These are phyloP conservation scores for Drosophila melanocephala DNA, from an alignment of 2,888 invertebrate species.

Conservation along the genomic window DNA sequence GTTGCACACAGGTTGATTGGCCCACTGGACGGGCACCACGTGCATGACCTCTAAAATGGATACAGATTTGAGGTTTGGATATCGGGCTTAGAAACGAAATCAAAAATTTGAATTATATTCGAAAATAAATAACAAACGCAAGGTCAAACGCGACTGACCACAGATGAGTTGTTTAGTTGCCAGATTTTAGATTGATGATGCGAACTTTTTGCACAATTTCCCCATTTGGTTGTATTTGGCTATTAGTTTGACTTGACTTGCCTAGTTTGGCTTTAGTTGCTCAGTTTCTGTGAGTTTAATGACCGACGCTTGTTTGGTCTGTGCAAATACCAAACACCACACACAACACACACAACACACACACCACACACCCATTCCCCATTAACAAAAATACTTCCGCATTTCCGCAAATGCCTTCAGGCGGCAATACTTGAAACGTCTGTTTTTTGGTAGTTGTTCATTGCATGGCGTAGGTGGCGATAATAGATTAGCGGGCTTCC, in stretches of 20 bases:
- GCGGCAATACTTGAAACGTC: conserved; percentile 70
- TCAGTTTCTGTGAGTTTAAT: conserved; percentile 61
- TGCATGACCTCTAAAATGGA: conserved; percentile 72
- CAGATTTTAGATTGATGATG: conserved; percentile 61
- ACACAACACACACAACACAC: neutral
- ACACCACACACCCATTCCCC: conserved; percentile 13
- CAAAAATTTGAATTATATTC: conserved; percentile 59
- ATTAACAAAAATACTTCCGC: conserved; percentile 53
- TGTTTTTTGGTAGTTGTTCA: conserved; percentile 35
- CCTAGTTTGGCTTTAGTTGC: conserved; percentile 8
- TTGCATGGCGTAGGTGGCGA: conserved; percentile 45
- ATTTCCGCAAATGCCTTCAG: conserved; percentile 57
- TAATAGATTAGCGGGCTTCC: conserved; percentile 48
- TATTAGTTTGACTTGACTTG: conserved; percentile 20
- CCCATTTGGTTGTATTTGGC: conserved; percentile 51
- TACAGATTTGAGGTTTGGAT: conserved; percentile 4
- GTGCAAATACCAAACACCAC: conserved; percentile 18
- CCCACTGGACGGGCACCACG: conserved; percentile 49
- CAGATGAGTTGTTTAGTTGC: conserved; percentile 47
- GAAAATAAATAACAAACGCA: conserved; percentile 55
- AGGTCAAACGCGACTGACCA: conserved; percentile 71
- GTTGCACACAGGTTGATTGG: conserved; percentile 69
- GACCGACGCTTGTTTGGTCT: conserved; percentile 51
- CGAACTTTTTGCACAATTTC: conserved; percentile 48
- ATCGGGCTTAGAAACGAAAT: conserved; percentile 49